Conservation (phyloP, 1,140 invertebrate species). For the Elymnias hypermnestra region DNA sequence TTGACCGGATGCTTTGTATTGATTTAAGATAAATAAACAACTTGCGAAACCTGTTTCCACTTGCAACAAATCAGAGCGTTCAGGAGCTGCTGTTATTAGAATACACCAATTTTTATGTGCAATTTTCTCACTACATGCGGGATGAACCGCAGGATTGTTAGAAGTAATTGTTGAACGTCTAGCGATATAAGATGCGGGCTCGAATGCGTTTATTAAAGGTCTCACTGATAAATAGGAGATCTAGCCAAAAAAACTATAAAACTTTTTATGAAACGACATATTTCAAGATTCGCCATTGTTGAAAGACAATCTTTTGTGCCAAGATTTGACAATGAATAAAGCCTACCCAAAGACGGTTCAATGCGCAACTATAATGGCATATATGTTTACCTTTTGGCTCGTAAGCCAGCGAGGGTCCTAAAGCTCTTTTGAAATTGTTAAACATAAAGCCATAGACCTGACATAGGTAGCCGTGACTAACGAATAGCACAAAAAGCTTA, state of each 20-base stretch:
- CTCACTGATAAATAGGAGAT: slow-evolving; percentile 19
- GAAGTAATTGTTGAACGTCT: slow-evolving; percentile 56
- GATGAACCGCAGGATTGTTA: slow-evolving; percentile 63
- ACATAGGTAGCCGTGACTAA: slow-evolving; percentile 65
- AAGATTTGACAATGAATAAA: slow-evolving; percentile 55
- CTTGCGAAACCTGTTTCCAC: slow-evolving; percentile 51
- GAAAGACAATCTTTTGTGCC: slow-evolving; percentile 51
- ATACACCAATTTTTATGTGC: slow-evolving; percentile 58
- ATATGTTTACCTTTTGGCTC: slow-evolving; percentile 67
- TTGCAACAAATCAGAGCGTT: slow-evolving; percentile 38
- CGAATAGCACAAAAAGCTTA: slow-evolving; percentile 47
- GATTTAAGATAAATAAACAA: slow-evolving; percentile 35
- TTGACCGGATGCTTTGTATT: slow-evolving; percentile 53
- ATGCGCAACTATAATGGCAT: slow-evolving; percentile 56
- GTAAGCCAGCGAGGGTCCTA: slow-evolving; percentile 41
- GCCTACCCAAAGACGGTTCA: slow-evolving; percentile 54
- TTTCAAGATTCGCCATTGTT: slow-evolving; percentile 59
- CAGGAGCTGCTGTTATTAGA: slow-evolving; percentile 54
- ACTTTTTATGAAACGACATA: slow-evolving; percentile 43
- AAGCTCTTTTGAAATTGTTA: slow-evolving; percentile 57
- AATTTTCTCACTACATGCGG: slow-evolving; percentile 62
- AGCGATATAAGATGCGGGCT: slow-evolving; percentile 56
- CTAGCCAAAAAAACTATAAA: slow-evolving; percentile 21
- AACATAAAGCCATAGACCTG: slow-evolving; percentile 62
- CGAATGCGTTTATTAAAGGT: slow-evolving; percentile 25